Conservation (phyloP, 2,888 invertebrate genomes). For the Apodemia hepburni region DNA sequence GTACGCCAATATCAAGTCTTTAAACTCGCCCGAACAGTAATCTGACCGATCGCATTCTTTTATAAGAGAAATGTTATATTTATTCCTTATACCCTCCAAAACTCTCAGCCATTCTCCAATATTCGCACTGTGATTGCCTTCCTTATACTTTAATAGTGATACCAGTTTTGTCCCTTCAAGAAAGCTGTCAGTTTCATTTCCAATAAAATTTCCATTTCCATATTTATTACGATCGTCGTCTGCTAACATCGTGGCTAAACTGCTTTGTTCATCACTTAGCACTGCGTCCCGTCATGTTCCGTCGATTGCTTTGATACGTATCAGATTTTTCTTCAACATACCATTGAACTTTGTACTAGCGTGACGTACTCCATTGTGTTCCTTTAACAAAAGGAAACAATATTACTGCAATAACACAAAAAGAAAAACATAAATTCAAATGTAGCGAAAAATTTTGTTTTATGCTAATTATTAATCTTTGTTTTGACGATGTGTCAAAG, state of each 20-base stretch:
- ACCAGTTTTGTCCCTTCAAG: slow-evolving; percentile 57
- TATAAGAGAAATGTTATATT: slow-evolving; percentile 54
- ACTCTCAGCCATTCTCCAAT: slow-evolving; percentile 58
- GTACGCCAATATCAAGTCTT: slow-evolving; percentile 82
- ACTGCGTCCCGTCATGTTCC: slow-evolving; percentile 23
- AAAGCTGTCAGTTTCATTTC: slow-evolving; percentile 44
- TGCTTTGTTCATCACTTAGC: slow-evolving; percentile 57
- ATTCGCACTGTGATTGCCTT: slow-evolving; percentile 47
- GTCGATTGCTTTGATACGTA: slow-evolving; percentile 23
- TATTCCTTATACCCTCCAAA: slow-evolving; percentile 56
- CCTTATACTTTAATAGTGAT: slow-evolving; percentile 52
- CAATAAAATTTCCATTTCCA: slow-evolving; percentile 31
- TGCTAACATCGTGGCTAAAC: slow-evolving; percentile 49
- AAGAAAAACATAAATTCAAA: slow-evolving; percentile 3
- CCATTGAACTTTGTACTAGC: slow-evolving; percentile 14
- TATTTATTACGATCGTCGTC: slow-evolving; percentile 49
- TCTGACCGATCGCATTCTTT: slow-evolving; percentile 62
- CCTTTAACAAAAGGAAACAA: slow-evolving; percentile 16
- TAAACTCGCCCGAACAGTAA: slow-evolving; percentile 81
- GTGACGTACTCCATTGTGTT: slow-evolving; percentile 17
- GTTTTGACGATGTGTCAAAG: slow-evolving; percentile 1
- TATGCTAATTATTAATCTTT: slow-evolving; percentile 3
- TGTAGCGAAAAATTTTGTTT: slow-evolving; percentile 2
- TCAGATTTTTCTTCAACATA: slow-evolving; percentile 15
- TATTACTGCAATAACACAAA: background rate